phyloP scores from a whole-genome alignment of 2,113 vertebrate species.

The Mola mola region DNA sequence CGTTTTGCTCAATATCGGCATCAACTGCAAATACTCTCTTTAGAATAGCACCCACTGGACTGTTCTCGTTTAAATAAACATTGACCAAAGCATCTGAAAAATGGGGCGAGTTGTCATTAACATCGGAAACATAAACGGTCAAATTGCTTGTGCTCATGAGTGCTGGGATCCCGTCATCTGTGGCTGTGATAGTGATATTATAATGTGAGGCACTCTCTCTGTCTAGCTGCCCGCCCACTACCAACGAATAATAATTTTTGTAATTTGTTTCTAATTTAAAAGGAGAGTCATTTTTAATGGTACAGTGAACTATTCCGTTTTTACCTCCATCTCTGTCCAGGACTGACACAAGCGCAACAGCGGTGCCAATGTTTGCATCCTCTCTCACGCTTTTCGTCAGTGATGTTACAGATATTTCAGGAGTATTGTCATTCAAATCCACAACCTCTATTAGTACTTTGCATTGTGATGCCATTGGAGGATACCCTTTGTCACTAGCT shows the following conservation, averaged over 20 bases:
- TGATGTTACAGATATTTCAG: slow-evolving; percentile 78
- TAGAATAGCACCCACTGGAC: slow-evolving; percentile 62
- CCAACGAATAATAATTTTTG: slow-evolving; percentile 78
- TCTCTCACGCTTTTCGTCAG: slow-evolving; percentile 75
- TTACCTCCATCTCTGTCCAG: slow-evolving; percentile 81
- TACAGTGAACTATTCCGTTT: slow-evolving; percentile 75
- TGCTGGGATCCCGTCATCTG: slow-evolving; percentile 82
- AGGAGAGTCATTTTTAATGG: slow-evolving; percentile 43
- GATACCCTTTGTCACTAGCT: slow-evolving; percentile 76
- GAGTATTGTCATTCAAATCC: slow-evolving; percentile 85
- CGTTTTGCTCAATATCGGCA: slow-evolving; percentile 67
- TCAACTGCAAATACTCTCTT: slow-evolving; percentile 70
- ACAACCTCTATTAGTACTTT: slow-evolving; percentile 83
- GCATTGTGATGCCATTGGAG: slow-evolving; percentile 77
- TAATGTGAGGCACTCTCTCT: slow-evolving; percentile 66
- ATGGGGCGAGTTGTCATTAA: slow-evolving; percentile 87
- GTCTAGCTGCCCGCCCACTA: slow-evolving; percentile 58
- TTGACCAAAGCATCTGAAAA: slow-evolving; percentile 73
- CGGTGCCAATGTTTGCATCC: slow-evolving; percentile 72
- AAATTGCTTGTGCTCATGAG: slow-evolving; percentile 73
- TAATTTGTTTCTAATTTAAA: slow-evolving; percentile 77
- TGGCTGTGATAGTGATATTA: slow-evolving; percentile 82
- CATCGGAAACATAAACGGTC: slow-evolving; percentile 82
- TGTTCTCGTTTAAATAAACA: slow-evolving; percentile 80
- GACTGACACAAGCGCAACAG: slow-evolving; percentile 85